These are phyloP conservation scores for Pitangus sulphuratus DNA, from an alignment of 2,797 vertebrate genomes.

Conservation along the genomic window DNA sequence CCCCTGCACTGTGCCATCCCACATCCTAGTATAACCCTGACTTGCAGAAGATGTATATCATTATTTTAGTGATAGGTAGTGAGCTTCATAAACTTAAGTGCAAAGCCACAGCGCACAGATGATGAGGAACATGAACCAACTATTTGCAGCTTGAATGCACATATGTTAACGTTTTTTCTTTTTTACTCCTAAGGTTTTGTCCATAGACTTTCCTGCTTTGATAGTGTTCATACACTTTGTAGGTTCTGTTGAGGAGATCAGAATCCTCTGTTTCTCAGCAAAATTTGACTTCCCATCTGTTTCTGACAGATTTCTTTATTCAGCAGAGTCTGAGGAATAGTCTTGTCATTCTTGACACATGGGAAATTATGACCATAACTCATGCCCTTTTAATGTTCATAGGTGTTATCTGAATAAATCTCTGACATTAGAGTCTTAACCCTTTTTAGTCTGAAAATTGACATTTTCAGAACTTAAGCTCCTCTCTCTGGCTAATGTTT, in stretches of 20 bases:
- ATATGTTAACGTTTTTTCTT: background rate
- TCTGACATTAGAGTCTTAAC: conserved; percentile 30
- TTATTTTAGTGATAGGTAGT: background rate
- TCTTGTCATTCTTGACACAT: background rate
- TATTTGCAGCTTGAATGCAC: background rate
- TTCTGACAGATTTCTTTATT: conserved; percentile 17
- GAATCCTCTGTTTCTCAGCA: conserved; percentile 1
- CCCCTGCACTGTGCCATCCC: background rate
- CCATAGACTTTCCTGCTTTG: background rate
- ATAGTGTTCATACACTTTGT: background rate
- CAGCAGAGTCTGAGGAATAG: background rate
- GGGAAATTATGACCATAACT: background rate
- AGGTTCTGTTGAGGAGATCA: background rate
- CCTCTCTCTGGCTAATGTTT: background rate
- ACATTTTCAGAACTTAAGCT: conserved; percentile 20
- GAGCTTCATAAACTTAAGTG: background rate
- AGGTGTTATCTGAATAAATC: conserved; percentile 32
- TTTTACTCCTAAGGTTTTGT: background rate
- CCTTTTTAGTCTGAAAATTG: background rate
- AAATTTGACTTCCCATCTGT: conserved; percentile 24
- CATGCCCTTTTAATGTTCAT: conserved; percentile 31
- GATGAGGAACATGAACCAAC: background rate
- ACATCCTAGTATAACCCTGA: background rate
- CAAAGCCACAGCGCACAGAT: background rate
- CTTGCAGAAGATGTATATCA: background rate